phyloP scores from a whole-genome alignment of 2,888 invertebrate species.

The Elaeidobius kamerunicus region DNA sequence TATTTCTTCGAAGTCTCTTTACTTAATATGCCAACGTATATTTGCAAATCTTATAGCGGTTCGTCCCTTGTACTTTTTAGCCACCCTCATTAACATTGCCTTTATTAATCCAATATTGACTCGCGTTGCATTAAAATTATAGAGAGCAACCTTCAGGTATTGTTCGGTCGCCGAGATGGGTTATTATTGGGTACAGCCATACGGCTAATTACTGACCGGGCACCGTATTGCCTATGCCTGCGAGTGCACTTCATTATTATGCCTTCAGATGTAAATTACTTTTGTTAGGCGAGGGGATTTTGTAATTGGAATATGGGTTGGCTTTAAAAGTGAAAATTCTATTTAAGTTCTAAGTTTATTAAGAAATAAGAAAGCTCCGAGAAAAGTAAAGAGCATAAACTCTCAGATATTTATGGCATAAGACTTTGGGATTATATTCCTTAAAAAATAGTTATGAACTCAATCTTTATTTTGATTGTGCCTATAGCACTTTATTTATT shows the following conservation, averaged over 20 bases:
- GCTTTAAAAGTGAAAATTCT: no score
- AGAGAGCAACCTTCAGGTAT: slow-evolving; percentile 27
- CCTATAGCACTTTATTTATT: no score
- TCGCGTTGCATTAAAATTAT: slow-evolving; percentile 27
- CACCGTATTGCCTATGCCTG: slow-evolving; percentile 16
- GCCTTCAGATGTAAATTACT: slow-evolving; percentile 30
- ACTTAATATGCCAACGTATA: no score
- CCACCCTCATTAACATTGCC: slow-evolving; percentile 6
- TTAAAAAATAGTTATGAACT: no score
- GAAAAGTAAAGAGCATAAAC: no score
- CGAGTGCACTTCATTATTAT: slow-evolving; percentile 28
- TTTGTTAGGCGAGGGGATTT: slow-evolving; percentile 23
- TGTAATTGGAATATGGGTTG: not conserved
- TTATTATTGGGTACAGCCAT: slow-evolving; percentile 28
- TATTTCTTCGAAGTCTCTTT: no score
- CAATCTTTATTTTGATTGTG: no score
- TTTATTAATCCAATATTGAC: slow-evolving; percentile 28
- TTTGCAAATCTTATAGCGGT: no score
- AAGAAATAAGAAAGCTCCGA: no score
- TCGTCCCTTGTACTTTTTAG: not conserved
- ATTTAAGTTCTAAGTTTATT: no score
- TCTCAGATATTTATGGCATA: no score
- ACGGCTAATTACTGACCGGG: slow-evolving; percentile 23
- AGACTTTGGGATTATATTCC: no score
- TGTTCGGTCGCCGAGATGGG: slow-evolving; percentile 23